Evolutionary conservation across 2,888 invertebrate genomes (phyloP).

Genomic region (Luperina testacea): DNA sequence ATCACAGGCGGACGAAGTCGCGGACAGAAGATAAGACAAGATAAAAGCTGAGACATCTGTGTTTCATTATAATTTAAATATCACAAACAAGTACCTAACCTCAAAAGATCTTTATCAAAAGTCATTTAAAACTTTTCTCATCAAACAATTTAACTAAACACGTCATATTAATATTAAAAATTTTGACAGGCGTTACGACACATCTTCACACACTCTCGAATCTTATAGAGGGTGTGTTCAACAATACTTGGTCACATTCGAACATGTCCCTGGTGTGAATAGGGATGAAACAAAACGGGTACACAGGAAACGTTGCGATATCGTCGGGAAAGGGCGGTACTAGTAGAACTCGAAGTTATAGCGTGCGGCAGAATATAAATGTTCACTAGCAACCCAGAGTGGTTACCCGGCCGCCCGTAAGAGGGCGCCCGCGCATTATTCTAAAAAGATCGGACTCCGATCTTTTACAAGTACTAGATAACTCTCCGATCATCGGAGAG

Average conservation of each 20-base stretch:
- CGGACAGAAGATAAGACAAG: no score
- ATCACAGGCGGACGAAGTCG: no score
- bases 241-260: constrained; percentile 52
- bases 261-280: constrained; percentile 28
- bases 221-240: constrained; percentile 14
- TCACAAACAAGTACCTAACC: no score
- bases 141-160: constrained; percentile 7
- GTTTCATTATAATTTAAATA: neutral
- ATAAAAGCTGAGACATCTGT: neutral
- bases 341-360: constrained; percentile 40
- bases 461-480: no score
- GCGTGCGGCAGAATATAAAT: no score
- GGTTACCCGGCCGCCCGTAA: no score
- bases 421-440: no score
- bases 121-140: constrained; percentile 22
- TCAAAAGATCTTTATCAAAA: neutral
- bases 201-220: constrained; percentile 10
- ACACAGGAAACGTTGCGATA: constrained; percentile 58
- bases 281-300: constrained; percentile 60
- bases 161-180: neutral
- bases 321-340: constrained; percentile 28
- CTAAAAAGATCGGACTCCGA: no score
- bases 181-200: constrained; percentile 10
- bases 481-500: no score
- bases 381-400: no score